Evolutionary conservation across 2,797 vertebrate genomes (phyloP).

Genomic region (Saxicola maurus): DNA sequence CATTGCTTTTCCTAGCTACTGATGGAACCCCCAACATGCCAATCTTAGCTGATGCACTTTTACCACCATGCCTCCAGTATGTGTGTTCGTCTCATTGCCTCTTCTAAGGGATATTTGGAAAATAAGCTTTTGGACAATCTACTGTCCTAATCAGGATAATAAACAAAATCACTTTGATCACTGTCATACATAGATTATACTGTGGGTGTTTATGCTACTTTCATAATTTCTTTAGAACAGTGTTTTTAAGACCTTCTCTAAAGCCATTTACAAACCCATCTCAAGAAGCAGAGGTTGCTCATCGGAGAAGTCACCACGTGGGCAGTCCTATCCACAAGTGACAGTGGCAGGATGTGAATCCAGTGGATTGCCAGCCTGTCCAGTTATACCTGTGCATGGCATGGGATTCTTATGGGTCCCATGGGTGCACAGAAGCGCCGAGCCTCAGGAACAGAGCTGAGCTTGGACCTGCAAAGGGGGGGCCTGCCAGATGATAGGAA

Average conservation of each 20-base stretch:
- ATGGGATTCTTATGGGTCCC: background rate
- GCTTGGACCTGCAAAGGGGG: background rate
- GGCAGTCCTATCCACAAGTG: background rate
- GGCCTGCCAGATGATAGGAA: background rate
- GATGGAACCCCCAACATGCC: background rate
- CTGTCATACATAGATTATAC: background rate
- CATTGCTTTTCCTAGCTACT: background rate
- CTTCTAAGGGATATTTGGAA: background rate
- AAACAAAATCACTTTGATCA: background rate
- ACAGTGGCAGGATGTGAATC: background rate
- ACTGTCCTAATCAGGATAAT: background rate
- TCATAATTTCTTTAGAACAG: background rate
- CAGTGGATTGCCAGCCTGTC: background rate
- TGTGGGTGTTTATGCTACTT: background rate
- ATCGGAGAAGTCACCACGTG: background rate
- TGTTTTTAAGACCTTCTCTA: background rate
- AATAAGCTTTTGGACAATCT: background rate
- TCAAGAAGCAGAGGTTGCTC: background rate
- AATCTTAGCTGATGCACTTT: background rate
- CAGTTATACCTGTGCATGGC: rapidly evolving
- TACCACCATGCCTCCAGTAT: background rate
- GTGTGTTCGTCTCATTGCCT: background rate
- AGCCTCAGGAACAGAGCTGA: background rate
- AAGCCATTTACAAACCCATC: background rate
- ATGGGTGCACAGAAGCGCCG: background rate